phyloP scores from a whole-genome alignment of 2,888 invertebrate genomes.

The Catocala fraxini region DNA sequence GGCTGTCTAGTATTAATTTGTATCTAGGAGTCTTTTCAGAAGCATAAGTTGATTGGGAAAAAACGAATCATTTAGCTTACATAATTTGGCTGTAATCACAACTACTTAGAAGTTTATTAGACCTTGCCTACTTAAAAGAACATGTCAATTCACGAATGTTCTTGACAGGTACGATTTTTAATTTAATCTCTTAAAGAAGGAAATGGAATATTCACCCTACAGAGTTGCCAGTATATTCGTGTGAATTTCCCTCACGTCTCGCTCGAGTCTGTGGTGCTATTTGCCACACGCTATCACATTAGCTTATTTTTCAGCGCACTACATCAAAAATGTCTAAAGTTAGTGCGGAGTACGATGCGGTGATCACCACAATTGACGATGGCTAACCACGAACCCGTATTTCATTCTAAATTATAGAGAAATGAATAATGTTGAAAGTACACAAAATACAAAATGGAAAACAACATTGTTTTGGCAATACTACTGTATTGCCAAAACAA shows the following conservation, averaged over 20 bases:
- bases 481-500: too few relatives aligned
- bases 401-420: slow-evolving; percentile 8
- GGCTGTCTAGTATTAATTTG: too few relatives aligned
- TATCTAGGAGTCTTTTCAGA: too few relatives aligned
- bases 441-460: too few relatives aligned
- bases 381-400: slow-evolving; percentile 9
- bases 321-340: slow-evolving; percentile 21
- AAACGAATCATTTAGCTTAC: too few relatives aligned
- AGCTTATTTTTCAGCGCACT: slow-evolving; percentile 32
- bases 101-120: too few relatives aligned
- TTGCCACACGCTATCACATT: slow-evolving; percentile 33
- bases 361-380: slow-evolving; percentile 13
- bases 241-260: slow-evolving; percentile 27
- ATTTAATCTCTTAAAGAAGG: neutral
- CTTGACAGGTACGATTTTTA: too few relatives aligned
- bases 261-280: slow-evolving; percentile 19
- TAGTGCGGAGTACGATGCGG: slow-evolving; percentile 12
- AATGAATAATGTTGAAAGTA: neutral
- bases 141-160: too few relatives aligned
- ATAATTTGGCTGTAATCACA: too few relatives aligned
- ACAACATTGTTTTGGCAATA: too few relatives aligned
- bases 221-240: slow-evolving; percentile 1
- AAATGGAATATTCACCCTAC: neutral
- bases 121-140: too few relatives aligned
- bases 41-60: too few relatives aligned